A percentile compares a stretch with the other conserved stretches of the same genome.
Evolutionary conservation across 1,140 invertebrate genomes (phyloP).

Genomic region (Saxidomus purpurata): DNA sequence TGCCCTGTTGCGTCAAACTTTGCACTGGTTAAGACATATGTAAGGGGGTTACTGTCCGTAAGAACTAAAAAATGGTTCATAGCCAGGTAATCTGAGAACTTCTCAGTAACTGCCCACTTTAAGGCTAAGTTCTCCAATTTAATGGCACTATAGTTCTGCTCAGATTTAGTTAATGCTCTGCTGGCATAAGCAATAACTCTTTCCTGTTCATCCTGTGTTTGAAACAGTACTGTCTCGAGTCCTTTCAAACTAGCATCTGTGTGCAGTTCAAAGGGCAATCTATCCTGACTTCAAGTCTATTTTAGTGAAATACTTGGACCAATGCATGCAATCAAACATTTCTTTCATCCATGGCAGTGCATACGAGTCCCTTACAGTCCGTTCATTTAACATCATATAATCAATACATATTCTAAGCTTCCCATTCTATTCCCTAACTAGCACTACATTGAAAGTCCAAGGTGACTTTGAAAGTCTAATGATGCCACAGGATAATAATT

Average conservation of each 20-base stretch:
- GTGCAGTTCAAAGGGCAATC: too few species aligned
- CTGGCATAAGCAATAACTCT: too few species aligned
- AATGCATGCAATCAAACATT: slow-evolving; percentile 14
- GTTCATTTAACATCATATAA: not conserved
- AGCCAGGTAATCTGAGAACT: not conserved
- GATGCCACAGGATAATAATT: not conserved
- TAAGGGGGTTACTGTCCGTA: not conserved
- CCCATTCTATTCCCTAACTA: slow-evolving; percentile 52
- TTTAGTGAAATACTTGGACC: not conserved
- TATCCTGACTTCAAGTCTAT: too few species aligned
- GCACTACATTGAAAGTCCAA: slow-evolving; percentile 53
- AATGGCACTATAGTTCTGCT: too few species aligned
- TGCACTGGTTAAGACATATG: not conserved
- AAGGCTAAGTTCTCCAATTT: not conserved
- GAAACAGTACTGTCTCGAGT: too few species aligned
- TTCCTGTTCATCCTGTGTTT: too few species aligned
- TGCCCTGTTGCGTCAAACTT: not conserved
- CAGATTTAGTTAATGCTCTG: too few species aligned
- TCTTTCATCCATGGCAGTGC: slow-evolving; percentile 21
- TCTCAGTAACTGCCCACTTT: not conserved
- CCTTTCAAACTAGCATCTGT: too few species aligned
- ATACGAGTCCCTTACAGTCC: not conserved
- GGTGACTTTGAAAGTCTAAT: slow-evolving; percentile 2
- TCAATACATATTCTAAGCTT: slow-evolving; percentile 21
- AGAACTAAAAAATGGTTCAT: not conserved